Conservation (phyloP, 2,888 invertebrate genomes). For the Antheraea yamamai region DNA sequence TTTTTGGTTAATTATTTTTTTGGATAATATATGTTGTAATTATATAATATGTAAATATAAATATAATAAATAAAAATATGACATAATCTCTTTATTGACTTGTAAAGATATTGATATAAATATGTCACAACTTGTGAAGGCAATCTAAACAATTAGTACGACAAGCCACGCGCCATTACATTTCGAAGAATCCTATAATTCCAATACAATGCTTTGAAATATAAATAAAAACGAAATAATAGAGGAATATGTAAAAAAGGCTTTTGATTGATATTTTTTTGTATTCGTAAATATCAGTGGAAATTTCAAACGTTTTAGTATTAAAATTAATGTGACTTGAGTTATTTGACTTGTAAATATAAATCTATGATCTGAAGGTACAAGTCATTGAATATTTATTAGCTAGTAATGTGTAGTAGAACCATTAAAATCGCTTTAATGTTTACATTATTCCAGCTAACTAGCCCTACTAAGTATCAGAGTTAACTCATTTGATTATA, state of each 20-base stretch:
- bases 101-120: constrained; percentile 17
- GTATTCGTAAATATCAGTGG: background rate
- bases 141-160: background rate
- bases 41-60: constrained; percentile 22
- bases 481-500: background rate
- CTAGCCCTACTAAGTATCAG: background rate
- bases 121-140: background rate
- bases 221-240: background rate
- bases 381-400: constrained; percentile 23
- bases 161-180: background rate
- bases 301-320: background rate
- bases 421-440: background rate
- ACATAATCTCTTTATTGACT: constrained; percentile 19
- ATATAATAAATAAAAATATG: constrained; percentile 19
- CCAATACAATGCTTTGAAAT: background rate
- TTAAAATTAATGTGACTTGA: background rate
- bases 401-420: background rate
- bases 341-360: background rate
- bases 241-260: background rate
- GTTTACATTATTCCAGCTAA: background rate
- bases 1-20: background rate
- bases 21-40: constrained; percentile 12
- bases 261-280: background rate
- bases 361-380: background rate
- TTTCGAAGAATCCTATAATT: background rate